Base-by-base conservation (phyloP, 2,888 invertebrate species). In the Drosophila mimica region DNA sequence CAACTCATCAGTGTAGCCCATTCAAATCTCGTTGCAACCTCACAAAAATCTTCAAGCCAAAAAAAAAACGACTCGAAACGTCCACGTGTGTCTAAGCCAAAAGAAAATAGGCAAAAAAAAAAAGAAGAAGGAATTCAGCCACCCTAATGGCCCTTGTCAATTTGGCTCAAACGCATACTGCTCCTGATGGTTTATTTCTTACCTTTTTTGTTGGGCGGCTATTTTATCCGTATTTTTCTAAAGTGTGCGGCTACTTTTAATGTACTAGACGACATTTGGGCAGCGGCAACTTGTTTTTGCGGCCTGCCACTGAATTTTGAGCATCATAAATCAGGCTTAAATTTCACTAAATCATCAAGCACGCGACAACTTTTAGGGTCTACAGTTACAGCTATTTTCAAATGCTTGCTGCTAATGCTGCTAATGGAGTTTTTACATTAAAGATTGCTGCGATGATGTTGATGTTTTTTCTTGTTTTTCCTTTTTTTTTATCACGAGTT, bases 301-400 rank as follows among this genome's bases (percentile, higher is more conserved):
- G 82, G 76, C 79, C 68, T 62, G 56, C 38, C 74, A 72, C 70
- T 77, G 70, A 79, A 83, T 80, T 81, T 85, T 81, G 57, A 65
- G 79, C 82, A 84, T 85, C 90, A 92, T 91, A 91, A 89, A 91
- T 91, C 91, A 91, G 82, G 90, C 91, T 92, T 91, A 91, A 82
- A 88, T 91, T 90, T 89, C 86, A 82, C 78, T 90, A 90, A 91
- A 90, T 91, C 91, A 92, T 91, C 90, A 86, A 88, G 70, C 74
- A 80, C 67, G 74, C 71, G 84, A 82, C 84, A 81, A 79, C 76
- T 66, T 85, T 78, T 72, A 63, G 68, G 51, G 63, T 33, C 64
- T 49, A 64, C 56, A 58, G 69, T 59, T 38, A 28, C 53, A 54
- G 52, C 65, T 30, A 43, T 36, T n/a, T 62, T 46, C 56, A 48